Conservation (phyloP, 2,888 invertebrate species). For the Poecilus cupreus region DNA sequence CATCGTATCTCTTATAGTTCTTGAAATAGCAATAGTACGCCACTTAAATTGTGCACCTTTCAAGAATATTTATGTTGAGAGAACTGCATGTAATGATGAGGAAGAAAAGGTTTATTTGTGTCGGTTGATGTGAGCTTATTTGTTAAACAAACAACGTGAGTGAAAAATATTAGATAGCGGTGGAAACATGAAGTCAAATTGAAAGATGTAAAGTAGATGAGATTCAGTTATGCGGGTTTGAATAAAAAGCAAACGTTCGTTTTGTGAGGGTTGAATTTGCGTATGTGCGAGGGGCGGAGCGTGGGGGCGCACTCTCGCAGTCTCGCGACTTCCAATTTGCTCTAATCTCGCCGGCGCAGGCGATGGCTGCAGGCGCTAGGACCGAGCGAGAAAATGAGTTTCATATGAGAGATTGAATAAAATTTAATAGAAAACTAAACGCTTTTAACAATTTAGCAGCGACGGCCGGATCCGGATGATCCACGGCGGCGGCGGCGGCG, state of each 20-base stretch:
- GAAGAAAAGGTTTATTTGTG: not conserved
- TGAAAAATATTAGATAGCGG: not conserved
- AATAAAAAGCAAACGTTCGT: constrained; percentile 27
- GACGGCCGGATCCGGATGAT: constrained; percentile 34
- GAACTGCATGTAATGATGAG: no score
- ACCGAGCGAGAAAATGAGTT: constrained; percentile 59
- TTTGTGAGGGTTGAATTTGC: constrained; percentile 1
- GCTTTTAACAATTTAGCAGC: constrained; percentile 58
- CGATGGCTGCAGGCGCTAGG: constrained; percentile 52
- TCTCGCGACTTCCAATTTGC: constrained; percentile 54
- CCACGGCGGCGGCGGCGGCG: no score
- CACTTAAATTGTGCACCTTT: no score
- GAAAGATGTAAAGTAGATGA: constrained; percentile 18
- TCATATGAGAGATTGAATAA: constrained; percentile 60
- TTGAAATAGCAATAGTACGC: no score
- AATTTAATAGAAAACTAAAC: constrained; percentile 60
- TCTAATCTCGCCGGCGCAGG: constrained; percentile 51
- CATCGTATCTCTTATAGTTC: no score
- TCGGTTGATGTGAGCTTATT: not conserved
- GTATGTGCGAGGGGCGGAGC: not conserved
- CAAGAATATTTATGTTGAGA: no score
- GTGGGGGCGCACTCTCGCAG: not conserved
- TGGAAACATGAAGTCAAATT: not conserved
- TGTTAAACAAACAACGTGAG: not conserved
- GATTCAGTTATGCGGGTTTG: constrained; percentile 13